Base-by-base conservation (phyloP, 1,140 invertebrate species). In the Drosophila erecta region DNA sequence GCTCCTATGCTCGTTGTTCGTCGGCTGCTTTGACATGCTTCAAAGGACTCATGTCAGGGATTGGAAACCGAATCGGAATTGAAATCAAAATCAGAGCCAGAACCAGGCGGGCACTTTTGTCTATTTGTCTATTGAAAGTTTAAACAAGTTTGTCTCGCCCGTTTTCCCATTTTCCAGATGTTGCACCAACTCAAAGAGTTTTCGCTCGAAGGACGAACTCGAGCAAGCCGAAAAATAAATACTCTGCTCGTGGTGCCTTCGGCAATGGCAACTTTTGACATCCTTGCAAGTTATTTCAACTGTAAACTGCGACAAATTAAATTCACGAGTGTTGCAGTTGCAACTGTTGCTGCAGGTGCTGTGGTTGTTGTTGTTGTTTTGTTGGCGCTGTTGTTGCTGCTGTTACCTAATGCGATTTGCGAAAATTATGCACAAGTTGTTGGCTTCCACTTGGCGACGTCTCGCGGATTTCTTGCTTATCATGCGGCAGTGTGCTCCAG, bases 221-320 rank as follows among this genome's bases (percentile, higher is more conserved):
- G 46, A 49, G 27, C 24, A 15, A 70, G 56, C 61, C 66, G 47
- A 54, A 71, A 71, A 70, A 70, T 62, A 76, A 49, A 71, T 77
- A 76, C 55, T 46, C 60, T 59, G 49, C 61, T 58, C 51, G 27
- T 15, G 62, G 33, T 57, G 35, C 35, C 47, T 67, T 49, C 50
- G 73, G 72, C 73, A 43, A 54, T 51, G 24, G 24, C 40, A 74
- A 83, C 60, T 79, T 76, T 73, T 71, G 73, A 76, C 72, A 76
- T 70, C 43, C 56, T 51, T 54, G 57, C 66, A 85, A 85, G 81
- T 79, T 86, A 79, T 72, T 87, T 87, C 83, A 89, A 83, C 83
- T 86, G 83, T 72, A 83, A 86, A 87, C 79, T 83, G 84, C 79
- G 74, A 76, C 84, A 87, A 87, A 87, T 87, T 83, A 87, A 89